Conservation (phyloP, 2,888 invertebrate genomes). For the Leptopilina syphax region DNA sequence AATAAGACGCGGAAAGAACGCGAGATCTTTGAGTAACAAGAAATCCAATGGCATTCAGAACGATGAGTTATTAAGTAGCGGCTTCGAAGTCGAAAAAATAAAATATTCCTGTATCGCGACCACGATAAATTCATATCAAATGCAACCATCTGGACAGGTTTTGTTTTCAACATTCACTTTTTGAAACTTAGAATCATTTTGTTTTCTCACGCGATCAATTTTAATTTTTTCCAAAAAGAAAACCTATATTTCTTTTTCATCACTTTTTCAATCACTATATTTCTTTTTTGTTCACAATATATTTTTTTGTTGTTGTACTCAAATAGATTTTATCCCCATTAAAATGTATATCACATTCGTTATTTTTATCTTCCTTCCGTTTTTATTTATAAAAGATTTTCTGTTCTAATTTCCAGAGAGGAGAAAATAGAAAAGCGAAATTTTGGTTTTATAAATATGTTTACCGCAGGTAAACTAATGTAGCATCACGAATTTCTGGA, state of each 20-base stretch:
- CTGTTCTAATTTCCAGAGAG: too few species aligned
- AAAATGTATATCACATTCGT: too few species aligned
- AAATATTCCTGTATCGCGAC: constrained; percentile 35
- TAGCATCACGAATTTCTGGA: constrained; percentile 18
- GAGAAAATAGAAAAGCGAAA: too few species aligned
- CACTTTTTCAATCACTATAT: too few species aligned
- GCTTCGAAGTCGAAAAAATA: constrained; percentile 17
- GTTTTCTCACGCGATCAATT: constrained; percentile 23
- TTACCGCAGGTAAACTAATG: not conserved
- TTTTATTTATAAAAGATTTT: too few species aligned
- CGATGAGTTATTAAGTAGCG: constrained; percentile 41
- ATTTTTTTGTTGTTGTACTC: too few species aligned
- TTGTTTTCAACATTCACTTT: constrained; percentile 27
- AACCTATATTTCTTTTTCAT: not conserved
- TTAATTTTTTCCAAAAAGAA: not conserved
- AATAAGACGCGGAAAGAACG: constrained; percentile 40
- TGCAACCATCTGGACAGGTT: constrained; percentile 33
- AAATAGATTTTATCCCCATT: too few species aligned
- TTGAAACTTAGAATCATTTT: constrained; percentile 19
- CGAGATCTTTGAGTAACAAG: constrained; percentile 20
- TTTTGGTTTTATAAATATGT: not conserved
- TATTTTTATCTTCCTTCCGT: too few species aligned
- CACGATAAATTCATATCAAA: constrained; percentile 36
- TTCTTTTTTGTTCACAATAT: too few species aligned
- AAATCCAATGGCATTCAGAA: constrained; percentile 35